A percentile compares a stretch with the other conserved stretches of the same genome.
Conservation (phyloP, 2,113 vertebrate genomes). For the Clarias macrocephalus region DNA sequence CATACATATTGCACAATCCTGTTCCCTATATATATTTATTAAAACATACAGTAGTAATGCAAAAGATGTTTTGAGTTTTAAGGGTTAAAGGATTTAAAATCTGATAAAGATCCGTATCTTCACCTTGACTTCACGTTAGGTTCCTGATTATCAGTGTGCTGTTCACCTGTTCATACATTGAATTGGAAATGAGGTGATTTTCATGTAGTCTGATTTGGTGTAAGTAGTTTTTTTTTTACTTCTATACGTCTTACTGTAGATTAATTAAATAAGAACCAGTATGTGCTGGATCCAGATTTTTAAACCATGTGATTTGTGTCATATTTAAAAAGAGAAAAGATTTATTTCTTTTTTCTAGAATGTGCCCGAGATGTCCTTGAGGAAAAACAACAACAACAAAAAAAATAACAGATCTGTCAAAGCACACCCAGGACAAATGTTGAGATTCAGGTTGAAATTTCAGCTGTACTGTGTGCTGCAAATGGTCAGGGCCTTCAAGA, state of each 20-base stretch:
- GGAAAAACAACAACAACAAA: no score
- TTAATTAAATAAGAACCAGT: neutral
- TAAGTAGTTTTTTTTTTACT: no score
- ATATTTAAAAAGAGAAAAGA: neutral
- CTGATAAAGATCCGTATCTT: neutral
- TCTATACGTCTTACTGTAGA: no score
- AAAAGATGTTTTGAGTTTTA: no score
- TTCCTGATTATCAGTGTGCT: no score
- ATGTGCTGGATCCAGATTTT: neutral
- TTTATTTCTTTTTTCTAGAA: neutral
- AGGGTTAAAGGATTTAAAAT: neutral
- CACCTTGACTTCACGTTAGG: neutral
- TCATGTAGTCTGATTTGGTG: no score
- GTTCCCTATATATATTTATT: no score
- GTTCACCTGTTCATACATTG: no score
- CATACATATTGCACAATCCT: no score
- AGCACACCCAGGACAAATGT: neutral
- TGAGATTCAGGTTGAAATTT: neutral
- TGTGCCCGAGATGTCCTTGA: neutral
- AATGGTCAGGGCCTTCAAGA: neutral
- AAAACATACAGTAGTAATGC: no score
- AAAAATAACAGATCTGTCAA: neutral
- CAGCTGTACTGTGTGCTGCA: neutral
- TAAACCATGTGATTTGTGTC: neutral
- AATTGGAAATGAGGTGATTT: no score